A percentile compares a stretch with the other conserved stretches of the same genome.
Evolutionary conservation across 2,113 vertebrate genomes (phyloP).

Genomic region (Gobio gobio): DNA sequence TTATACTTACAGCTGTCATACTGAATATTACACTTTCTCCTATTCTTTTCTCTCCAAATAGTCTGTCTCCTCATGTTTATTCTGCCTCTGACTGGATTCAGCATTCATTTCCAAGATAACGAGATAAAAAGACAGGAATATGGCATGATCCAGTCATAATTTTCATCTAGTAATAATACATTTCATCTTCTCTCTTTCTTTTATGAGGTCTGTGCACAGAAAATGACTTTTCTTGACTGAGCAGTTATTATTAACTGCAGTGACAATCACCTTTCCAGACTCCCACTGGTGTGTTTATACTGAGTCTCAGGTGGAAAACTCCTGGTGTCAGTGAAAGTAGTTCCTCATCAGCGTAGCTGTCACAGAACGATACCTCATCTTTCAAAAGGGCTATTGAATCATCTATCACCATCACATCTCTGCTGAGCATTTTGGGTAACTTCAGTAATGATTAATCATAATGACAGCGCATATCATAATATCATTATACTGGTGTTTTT

Average conservation of each 20-base stretch:
- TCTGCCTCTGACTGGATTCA: conserved; percentile 11
- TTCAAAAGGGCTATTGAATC: conserved; percentile 39
- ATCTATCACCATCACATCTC: conserved; percentile 55
- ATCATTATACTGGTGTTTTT: not conserved
- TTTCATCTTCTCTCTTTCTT: conserved; percentile 1
- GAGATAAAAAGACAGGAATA: conserved; percentile 7
- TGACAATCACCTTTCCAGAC: conserved; percentile 44
- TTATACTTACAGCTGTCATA: not conserved
- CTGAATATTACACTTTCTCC: not conserved
- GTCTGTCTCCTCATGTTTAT: not conserved
- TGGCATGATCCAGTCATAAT: not conserved
- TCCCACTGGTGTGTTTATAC: conserved; percentile 38
- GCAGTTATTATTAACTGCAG: conserved; percentile 20
- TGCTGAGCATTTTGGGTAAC: conserved; percentile 29
- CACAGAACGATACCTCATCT: conserved; percentile 30
- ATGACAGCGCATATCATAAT: not conserved
- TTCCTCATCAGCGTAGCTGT: conserved; percentile 53
- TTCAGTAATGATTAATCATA: conserved; percentile 23
- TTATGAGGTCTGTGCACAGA: not conserved
- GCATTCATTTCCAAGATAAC: not conserved
- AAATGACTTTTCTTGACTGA: conserved; percentile 26
- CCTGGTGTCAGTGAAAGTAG: conserved; percentile 41
- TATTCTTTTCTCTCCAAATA: not conserved
- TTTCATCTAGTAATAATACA: conserved; percentile 6
- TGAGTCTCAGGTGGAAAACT: conserved; percentile 33